These are phyloP conservation scores for Dipodomys ordii DNA, from an alignment of 2,113 vertebrate species.

Conservation along the genomic window DNA sequence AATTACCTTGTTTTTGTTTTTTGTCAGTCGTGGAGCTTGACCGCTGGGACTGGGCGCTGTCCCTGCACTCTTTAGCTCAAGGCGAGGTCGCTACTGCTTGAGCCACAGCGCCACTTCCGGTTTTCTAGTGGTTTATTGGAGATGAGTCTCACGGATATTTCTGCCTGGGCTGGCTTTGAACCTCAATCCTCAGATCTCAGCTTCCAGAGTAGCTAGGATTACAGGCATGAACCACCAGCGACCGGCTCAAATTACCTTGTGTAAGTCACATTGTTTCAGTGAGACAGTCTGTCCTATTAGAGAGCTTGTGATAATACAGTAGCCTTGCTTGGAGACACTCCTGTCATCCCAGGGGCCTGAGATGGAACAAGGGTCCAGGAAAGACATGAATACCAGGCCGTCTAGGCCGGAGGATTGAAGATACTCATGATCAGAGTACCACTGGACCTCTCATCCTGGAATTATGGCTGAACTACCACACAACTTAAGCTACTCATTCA, in stretches of 20 bases:
- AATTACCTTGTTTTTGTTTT: background rate
- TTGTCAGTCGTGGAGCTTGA: no score
- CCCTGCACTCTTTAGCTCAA: no score
- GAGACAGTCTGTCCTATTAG: background rate
- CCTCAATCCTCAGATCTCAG: no score
- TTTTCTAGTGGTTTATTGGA: no score
- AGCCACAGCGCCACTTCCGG: no score
- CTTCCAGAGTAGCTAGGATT: no score
- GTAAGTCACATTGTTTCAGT: background rate
- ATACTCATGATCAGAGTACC: background rate
- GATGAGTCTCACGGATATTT: no score
- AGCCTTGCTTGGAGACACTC: background rate
- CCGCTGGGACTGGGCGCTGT: no score
- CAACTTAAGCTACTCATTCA: background rate
- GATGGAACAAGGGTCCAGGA: background rate
- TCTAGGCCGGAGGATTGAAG: background rate
- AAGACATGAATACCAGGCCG: background rate
- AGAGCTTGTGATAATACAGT: background rate
- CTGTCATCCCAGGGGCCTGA: background rate
- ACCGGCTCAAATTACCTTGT: conserved; percentile 8
- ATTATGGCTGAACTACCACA: background rate
- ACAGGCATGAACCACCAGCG: no score
- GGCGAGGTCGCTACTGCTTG: no score
- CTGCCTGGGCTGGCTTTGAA: no score
- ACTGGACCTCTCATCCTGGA: background rate